These are phyloP conservation scores for Dinoponera quadriceps DNA, from an alignment of 1,140 invertebrate species.

Conservation along the genomic window DNA sequence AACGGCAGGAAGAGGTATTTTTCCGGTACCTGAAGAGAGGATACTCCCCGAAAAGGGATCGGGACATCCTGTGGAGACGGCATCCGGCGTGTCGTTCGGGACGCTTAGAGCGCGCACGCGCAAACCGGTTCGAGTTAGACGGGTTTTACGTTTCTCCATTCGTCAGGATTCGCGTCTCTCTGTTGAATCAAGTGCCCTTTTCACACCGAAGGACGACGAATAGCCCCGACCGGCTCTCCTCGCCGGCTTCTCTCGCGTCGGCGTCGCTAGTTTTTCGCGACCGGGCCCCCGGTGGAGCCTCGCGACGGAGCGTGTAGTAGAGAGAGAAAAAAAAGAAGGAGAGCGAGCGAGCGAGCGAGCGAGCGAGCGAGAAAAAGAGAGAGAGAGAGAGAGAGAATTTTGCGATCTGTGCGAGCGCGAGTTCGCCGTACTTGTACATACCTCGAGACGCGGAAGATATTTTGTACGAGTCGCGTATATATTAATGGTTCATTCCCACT, in stretches of 20 bases:
- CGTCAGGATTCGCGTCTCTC: conserved; percentile 73
- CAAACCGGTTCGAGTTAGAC: conserved; percentile 54
- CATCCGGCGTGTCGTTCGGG: conserved; percentile 28
- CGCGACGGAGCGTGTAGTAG: conserved; percentile 1
- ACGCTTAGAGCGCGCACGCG: conserved; percentile 23
- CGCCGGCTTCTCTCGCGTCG: conserved; percentile 35
- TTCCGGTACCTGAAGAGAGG: too few species aligned
- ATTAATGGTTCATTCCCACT: conserved; percentile 59
- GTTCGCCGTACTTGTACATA: conserved; percentile 70
- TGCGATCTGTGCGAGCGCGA: conserved; percentile 61
- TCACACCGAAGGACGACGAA: conserved; percentile 77
- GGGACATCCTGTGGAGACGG: too few species aligned
- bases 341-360: neutral
- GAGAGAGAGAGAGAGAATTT: conserved; percentile 15
- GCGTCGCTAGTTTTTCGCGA: conserved; percentile 67
- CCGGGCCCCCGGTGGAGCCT: conserved; percentile 25
- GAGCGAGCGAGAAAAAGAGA: conserved; percentile 4
- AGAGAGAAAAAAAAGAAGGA: neutral
- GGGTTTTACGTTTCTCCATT: conserved; percentile 33
- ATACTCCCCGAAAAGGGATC: too few species aligned
- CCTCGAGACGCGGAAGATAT: conserved; percentile 76
- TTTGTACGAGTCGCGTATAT: conserved; percentile 83
- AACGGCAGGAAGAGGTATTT: too few species aligned
- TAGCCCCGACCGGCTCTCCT: conserved; percentile 21
- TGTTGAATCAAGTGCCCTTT: conserved; percentile 84